Base-by-base conservation (phyloP, 1,140 invertebrate genomes). In the Drosophila dunni region DNA sequence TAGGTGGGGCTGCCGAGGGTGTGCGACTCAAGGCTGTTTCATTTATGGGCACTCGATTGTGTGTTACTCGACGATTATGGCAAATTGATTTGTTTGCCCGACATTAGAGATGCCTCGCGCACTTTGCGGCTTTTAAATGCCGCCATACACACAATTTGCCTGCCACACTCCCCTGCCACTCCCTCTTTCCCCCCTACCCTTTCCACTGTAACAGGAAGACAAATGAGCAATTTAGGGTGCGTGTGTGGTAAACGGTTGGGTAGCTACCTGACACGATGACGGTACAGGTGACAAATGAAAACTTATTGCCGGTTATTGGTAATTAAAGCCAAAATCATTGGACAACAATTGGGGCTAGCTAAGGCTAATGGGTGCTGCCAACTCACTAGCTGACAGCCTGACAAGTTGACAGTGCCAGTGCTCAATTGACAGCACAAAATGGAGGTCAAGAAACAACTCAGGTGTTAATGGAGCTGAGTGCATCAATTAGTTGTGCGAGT, bases 71-170 rank as follows among this genome's bases (percentile, higher is more conserved):
- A 79, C 79, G 83, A 82, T 86, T 82, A 86, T 88, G 83, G 83
- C 83, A 79, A 86, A 86, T 86, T 88, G 82, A 86, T 86, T 86
- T 86, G 82, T 88, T 84, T 86, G 50, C 69, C 48, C 7, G 10
- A 45, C 67, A 61, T 65, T 75, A 64, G 67, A 75, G 53, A 45
- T 70, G 73, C 58, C 51, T 34, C 76, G 76, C 73, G 76, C 69
- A 82, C 83, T 88, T 86, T 86, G 83, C 75, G 83, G 83, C 76
- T 83, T 88, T 88, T 82, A 86, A 86, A 86, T 79, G 83, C 64
- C 63, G 53, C 67, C 73, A 50, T 67, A 63, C 60, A 58, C 45
- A 40, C 13, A 67, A 29, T 29, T 29, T 29, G 24, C 24, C 24
- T 29, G 24, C 24, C 24, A 76, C 15, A 44, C 60, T 54, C 36